Evolutionary conservation across 2,888 invertebrate species (phyloP), one percentile per base, ranked within the genome.

Genomic region (Nomada goodeniana): DNA sequence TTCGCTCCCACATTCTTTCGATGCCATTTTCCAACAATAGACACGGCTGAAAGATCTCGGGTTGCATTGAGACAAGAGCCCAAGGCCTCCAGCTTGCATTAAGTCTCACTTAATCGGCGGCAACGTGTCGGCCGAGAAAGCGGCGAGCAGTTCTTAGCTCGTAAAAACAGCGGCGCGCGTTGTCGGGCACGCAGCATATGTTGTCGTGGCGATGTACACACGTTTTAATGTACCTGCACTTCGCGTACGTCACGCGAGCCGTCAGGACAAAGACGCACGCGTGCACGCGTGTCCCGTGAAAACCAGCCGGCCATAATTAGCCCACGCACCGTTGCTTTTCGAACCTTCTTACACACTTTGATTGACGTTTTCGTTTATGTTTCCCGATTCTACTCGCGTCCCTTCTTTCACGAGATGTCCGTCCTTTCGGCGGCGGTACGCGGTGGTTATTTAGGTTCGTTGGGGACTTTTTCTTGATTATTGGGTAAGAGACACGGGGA

Each of bases 281-380:
- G 26, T 36, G 61, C 42, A 42, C 68, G 72, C 68, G 59, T 80
- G 73, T 64, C 67, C 69, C 74, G 71, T 57, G 82, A 71, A 80
- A 82, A 80, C 60, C 82, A 65, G 53, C 82, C n/a, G 13, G 83
- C 82, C 82, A 83, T 83, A 36, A 36, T 36, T 83, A 83, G 82
- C 74, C 52, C 52, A 23, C 52, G 20, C 64, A 20, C 63, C 52
- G 47, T 59, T 59, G 59, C 69, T 73, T 77, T 71, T 68, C 36
- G 5, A 36, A 36, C 67, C 70, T 36, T 36, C 36, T 36, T 36
- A 36, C 36, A 36, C 5, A 53, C 77, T 74, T 68, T 60, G 64
- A 67, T 81, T 23, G 29, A 36, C 52, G 47, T 69, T 76, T 69
- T 44, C 59, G 52, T 70, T 77, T 64, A 18, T 57, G 9, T n/a